Evolutionary conservation across 64 coral and sea anemone genomes (phyloP).

Genomic region (Stylophora pistillata): DNA sequence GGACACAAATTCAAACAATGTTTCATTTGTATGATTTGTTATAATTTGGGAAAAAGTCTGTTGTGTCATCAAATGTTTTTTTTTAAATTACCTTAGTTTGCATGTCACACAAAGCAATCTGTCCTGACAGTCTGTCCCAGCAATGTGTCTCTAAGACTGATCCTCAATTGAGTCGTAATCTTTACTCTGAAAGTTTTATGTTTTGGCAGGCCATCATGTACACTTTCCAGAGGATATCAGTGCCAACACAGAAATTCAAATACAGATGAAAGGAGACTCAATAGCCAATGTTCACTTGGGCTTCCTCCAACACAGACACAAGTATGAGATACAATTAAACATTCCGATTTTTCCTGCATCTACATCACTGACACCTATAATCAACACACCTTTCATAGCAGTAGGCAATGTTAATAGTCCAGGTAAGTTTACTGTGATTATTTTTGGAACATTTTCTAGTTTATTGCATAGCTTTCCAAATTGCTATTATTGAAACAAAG

Average conservation of each 20-base stretch:
- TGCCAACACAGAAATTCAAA: conserved; percentile 82
- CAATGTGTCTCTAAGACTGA: too few relatives aligned
- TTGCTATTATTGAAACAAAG: too few relatives aligned
- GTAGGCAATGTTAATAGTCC: conserved; percentile 65
- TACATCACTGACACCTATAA: conserved; percentile 52
- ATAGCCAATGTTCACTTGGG: conserved; percentile 81
- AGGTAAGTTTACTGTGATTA: conserved; percentile 36
- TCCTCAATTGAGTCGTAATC: too few relatives aligned
- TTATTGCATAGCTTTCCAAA: too few relatives aligned
- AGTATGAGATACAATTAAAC: conserved; percentile 73
- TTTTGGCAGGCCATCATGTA: conserved; percentile 72
- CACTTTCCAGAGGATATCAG: conserved; percentile 82
- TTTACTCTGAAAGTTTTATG: background rate
- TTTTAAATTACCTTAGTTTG: too few relatives aligned
- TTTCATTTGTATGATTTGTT: too few relatives aligned
- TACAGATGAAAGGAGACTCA: conserved; percentile 75
- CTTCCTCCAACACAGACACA: conserved; percentile 88
- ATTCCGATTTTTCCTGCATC: conserved; percentile 61
- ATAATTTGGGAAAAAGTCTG: too few relatives aligned
- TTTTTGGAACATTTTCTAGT: background rate
- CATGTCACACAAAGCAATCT: too few relatives aligned
- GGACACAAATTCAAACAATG: too few relatives aligned
- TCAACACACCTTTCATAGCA: conserved; percentile 57
- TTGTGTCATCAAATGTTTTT: too few relatives aligned
- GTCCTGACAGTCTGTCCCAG: too few relatives aligned